Conservation (phyloP, 1,140 invertebrate genomes). For the Adelges cooleyi region DNA sequence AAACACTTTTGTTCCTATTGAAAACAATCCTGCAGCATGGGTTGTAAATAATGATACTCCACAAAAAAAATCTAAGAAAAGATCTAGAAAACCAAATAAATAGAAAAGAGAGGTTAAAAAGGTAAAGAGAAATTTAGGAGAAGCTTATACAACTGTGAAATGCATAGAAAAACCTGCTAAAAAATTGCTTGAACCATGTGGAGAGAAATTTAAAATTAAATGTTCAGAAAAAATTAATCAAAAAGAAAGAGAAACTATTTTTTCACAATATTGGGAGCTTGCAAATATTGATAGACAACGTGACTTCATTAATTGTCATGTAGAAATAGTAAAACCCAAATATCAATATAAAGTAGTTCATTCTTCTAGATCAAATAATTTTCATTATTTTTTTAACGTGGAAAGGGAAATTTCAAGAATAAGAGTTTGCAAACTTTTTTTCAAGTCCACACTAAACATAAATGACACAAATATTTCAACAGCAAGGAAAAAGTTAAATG, state of each 20-base stretch:
- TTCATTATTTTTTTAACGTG: neutral
- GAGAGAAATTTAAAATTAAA: too few species aligned
- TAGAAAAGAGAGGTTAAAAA: slow-evolving; percentile 7
- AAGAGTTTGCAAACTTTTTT: neutral
- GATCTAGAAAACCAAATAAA: neutral
- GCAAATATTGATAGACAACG: neutral
- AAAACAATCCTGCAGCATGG: neutral
- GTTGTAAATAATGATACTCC: neutral
- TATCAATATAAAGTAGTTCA: neutral
- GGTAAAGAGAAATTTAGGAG: neutral
- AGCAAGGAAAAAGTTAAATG: neutral
- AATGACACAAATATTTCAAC: neutral
- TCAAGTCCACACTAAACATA: neutral
- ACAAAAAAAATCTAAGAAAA: neutral
- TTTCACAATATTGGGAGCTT: neutral
- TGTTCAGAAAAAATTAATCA: too few species aligned
- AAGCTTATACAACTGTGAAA: neutral
- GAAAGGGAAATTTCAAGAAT: neutral
- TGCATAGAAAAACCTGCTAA: neutral
- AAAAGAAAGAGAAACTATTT: too few species aligned
- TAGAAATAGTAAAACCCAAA: neutral
- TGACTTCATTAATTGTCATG: neutral
- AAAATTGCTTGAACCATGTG: neutral
- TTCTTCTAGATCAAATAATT: neutral
- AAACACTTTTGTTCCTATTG: neutral